phyloP scores from a whole-genome alignment of 1,140 invertebrate species.

The Zaprionus nigranus region DNA sequence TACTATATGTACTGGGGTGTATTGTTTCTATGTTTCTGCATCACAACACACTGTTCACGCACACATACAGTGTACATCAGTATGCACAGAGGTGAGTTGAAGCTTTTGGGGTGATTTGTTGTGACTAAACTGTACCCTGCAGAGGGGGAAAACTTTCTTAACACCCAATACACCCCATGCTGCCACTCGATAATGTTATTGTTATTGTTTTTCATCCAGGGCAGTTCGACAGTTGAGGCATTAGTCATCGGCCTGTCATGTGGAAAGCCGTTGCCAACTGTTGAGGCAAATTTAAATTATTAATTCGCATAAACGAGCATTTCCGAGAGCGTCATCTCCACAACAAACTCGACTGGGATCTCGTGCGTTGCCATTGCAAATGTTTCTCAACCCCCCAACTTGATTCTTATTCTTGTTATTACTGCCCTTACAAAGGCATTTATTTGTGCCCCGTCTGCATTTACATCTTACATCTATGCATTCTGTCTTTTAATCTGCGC shows the following conservation, averaged over 20 bases:
- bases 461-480: conserved; percentile 13
- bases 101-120: conserved; percentile 24
- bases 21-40: conserved; percentile 49
- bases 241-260: conserved; percentile 36
- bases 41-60: conserved; percentile 36
- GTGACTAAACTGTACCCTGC: conserved; percentile 23
- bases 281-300: conserved; percentile 55
- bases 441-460: neutral
- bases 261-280: conserved; percentile 51
- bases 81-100: neutral
- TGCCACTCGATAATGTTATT: conserved; percentile 3
- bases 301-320: conserved; percentile 68
- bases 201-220: conserved; percentile 33
- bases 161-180: neutral
- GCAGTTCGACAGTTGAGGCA: conserved; percentile 1
- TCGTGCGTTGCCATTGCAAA: conserved; percentile 58
- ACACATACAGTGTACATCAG: neutral
- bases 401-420: neutral
- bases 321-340: conserved; percentile 45
- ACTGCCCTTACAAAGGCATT: neutral
- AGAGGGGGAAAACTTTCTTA: conserved; percentile 39
- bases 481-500: conserved; percentile 50
- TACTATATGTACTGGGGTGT: conserved; percentile 1
- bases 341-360: conserved; percentile 5
- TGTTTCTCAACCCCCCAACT: neutral